Base-by-base conservation (phyloP, 2,113 vertebrate genomes). In the Meriones unguiculatus region DNA sequence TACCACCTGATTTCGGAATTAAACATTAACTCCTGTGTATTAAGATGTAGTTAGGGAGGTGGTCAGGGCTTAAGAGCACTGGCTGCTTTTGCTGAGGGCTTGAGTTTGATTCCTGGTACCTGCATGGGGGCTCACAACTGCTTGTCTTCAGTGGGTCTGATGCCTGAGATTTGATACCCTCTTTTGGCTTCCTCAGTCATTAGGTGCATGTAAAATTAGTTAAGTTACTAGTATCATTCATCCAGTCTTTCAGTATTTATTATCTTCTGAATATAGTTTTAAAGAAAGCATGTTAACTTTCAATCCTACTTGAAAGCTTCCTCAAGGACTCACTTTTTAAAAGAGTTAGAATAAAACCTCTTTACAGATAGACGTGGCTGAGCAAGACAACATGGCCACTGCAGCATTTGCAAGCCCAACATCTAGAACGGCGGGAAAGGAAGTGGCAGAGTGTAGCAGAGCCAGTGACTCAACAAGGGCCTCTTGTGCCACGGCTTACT, bases 241-340 rank as follows among this genome's bases (percentile, higher is more conserved):
- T 17, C n/a, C 41, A 69, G 50, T n/a, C 38, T 80, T 80, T 52
- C 82, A 91, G 72, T 28, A 91, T 62, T 69, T 88, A 91, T 59
- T 59, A 64, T 5, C 64, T 15, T 52, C 62, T 30, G 73, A 67
- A 78, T 73, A 46, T 1, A 57, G 9, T 32, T 89, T 78, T 67
- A 54, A 65, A 89, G 65, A 87, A 69, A 72, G 10, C 65, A 69
- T 32, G 46, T 24, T 78, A 28, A 57, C 59, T 96, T 93, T 94
- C 50, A 96, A 86, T 28, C 41, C 78, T 35, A 94, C 52, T 80
- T 6, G 69, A 70, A 81, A 80, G 35, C 11, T 67, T 30, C 11
- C 62, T 41, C 78, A 46, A 35, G 70, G 24, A 38, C 15, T 75
- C 13, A 9, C 32, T 82, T 88, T 93, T 76, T 75, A 2, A 85